Percentiles rank a stretch among this genome's conserved stretches.
These are phyloP conservation scores for Antitype chi DNA, from an alignment of 2,888 invertebrate genomes.

Conservation along the genomic window DNA sequence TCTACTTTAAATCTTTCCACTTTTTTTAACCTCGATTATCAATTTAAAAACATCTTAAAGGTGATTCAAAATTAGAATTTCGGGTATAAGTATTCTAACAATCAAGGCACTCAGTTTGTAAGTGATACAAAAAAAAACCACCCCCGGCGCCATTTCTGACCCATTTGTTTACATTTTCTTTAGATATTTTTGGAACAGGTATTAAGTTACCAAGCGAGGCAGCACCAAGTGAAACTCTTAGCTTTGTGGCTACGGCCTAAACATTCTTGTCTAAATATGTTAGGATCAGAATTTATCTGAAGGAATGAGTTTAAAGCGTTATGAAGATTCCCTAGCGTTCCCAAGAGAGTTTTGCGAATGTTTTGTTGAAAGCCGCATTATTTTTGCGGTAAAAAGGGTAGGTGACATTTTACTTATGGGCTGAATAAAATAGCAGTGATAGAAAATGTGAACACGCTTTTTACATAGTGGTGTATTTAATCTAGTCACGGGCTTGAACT, in stretches of 20 bases:
- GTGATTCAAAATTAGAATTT: no score
- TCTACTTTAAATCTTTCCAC: no score
- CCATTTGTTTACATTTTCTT: background rate
- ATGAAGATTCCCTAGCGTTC: slow-evolving; percentile 15
- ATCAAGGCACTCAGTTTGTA: no score
- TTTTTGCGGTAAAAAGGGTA: background rate
- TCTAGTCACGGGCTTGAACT: no score
- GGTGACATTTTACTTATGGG: background rate
- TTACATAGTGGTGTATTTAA: background rate
- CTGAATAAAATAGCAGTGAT: slow-evolving; percentile 5
- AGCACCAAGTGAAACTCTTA: background rate
- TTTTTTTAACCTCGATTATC: no score
- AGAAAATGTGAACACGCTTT: background rate
- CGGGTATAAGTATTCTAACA: no score
- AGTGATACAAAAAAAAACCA: no score
- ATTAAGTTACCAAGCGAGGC: no score
- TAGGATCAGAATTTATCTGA: slow-evolving; percentile 31
- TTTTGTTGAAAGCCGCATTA: background rate
- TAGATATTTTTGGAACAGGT: no score
- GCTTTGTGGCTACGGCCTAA: background rate
- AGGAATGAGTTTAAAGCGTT: slow-evolving; percentile 28
- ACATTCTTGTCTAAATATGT: slow-evolving; percentile 29
- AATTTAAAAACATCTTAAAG: no score
- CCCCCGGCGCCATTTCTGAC: background rate
- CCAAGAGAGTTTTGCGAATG: slow-evolving; percentile 11